A percentile compares a stretch with the other conserved stretches of the same genome.
Conservation (phyloP, 2,113 vertebrate species). For the Cyanoderma ruficeps region DNA sequence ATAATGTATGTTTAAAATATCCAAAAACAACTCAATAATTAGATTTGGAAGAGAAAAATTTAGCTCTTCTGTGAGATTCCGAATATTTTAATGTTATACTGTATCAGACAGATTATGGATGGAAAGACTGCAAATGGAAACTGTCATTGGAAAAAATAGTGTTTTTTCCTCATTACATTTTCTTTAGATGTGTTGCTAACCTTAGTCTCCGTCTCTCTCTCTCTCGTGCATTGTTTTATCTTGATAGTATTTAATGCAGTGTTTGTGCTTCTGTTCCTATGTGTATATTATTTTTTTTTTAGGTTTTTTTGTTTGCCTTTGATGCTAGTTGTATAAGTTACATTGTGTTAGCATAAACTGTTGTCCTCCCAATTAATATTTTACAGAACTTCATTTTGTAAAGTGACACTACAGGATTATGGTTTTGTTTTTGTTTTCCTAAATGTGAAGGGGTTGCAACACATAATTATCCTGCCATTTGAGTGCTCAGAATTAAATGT, state of each 20-base stretch:
- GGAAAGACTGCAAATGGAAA: constrained; percentile 68
- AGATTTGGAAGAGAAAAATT: constrained; percentile 57
- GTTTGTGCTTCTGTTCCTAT: constrained; percentile 74
- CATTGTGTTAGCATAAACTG: constrained; percentile 69
- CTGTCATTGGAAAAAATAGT: neutral
- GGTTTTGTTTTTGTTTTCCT: constrained; percentile 71
- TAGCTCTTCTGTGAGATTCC: constrained; percentile 63
- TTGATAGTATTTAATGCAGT: constrained; percentile 74
- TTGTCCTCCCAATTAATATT: constrained; percentile 64
- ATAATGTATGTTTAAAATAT: constrained; percentile 71
- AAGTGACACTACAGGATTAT: constrained; percentile 68
- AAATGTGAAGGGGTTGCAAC: constrained; percentile 72
- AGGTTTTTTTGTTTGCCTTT: constrained; percentile 69
- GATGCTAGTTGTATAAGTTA: constrained; percentile 75
- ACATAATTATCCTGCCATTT: constrained; percentile 67
- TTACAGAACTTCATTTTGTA: constrained; percentile 73
- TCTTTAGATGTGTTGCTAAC: constrained; percentile 58
- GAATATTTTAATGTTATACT: constrained; percentile 60
- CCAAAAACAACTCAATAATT: neutral
- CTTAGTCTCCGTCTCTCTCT: constrained; percentile 6
- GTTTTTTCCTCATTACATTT: constrained; percentile 30
- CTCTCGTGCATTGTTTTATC: constrained; percentile 60
- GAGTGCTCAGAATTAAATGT: constrained; percentile 74
- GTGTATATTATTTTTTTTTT: constrained; percentile 72
- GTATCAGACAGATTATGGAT: constrained; percentile 73